Evolutionary conservation across 2,888 invertebrate species (phyloP), one percentile per base, ranked within the genome.

Genomic region (Nomada lathburiana): DNA sequence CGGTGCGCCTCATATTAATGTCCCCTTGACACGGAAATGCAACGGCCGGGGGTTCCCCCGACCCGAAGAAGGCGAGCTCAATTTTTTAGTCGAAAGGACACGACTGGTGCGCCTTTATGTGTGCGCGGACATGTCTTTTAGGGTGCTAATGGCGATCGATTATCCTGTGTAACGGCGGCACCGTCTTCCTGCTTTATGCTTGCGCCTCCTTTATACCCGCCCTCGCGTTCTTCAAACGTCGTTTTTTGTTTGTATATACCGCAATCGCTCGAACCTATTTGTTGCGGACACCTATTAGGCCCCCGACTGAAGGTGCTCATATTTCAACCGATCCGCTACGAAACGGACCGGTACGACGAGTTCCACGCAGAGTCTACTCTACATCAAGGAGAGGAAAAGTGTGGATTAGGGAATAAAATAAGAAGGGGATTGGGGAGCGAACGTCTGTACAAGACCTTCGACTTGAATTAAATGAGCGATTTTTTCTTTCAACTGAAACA

Each of bases 141-240:
- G 91, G 89, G 86, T 87, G 88, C 86, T 90, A 90, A 89, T 89
- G 90, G 87, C 90, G 85, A 89, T 87, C 91, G 91, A 90, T 90
- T 89, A 89, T 89, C 86, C 81, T 59, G 82, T 82, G 76, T 79
- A 81, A 59, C 78, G 63, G 59, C 67, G 75, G 55, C 79, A 80
- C 75, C 81, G 76, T 71, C 84, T 83, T 74, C 74, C 53, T 71
- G 53, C 72, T 71, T 53, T 47, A 64, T 71, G 53, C 80, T 73
- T 69, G 10, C 47, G 11, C 60, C 42, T 67, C 62, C 29, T 55
- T 62, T 52, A 42, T 57, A 11, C 50, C 47, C 0, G 5, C 26
- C 63, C 62, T 64, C 60, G n/a, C 11, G 20, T 57, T 63, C 42
- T 50, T 36, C 36, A 29, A 55, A 53, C 42, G 23, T 60, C n/a